These are phyloP conservation scores for Caenorhabditis afra DNA, from an alignment of 2,888 invertebrate species.

Conservation along the genomic window DNA sequence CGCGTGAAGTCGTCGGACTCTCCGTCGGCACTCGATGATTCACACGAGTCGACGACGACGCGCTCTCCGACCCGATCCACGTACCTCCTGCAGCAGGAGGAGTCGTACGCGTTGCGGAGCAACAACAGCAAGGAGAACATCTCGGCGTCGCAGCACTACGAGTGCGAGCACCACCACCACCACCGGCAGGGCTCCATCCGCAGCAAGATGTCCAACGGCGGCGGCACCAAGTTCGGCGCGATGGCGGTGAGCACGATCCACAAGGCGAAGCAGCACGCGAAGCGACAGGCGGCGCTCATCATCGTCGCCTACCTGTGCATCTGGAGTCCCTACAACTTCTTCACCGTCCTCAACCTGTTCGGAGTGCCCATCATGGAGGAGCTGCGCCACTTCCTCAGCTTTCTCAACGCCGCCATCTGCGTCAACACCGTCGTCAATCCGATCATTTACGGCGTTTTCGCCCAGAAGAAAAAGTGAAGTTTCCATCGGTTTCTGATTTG, in stretches of 20 bases:
- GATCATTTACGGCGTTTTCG: slow-evolving; percentile 73
- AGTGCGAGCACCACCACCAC: slow-evolving; percentile 32
- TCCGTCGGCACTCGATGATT: slow-evolving; percentile 18
- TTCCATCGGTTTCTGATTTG: neutral
- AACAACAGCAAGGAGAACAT: slow-evolving; percentile 23
- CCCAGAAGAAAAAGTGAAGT: slow-evolving; percentile 2
- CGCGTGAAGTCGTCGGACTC: slow-evolving; percentile 47
- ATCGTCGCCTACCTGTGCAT: slow-evolving; percentile 75
- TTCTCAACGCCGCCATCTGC: slow-evolving; percentile 75
- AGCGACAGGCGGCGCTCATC: slow-evolving; percentile 68
- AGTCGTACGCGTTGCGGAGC: slow-evolving; percentile 37
- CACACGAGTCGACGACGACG: slow-evolving; percentile 23
- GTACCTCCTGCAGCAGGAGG: slow-evolving; percentile 45
- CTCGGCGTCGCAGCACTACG: slow-evolving; percentile 15
- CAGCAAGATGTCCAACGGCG: slow-evolving; percentile 24
- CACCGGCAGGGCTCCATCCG: slow-evolving; percentile 28
- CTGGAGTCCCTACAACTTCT: slow-evolving; percentile 78
- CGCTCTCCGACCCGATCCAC: slow-evolving; percentile 46
- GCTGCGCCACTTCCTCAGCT: slow-evolving; percentile 54
- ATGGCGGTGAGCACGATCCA: slow-evolving; percentile 73
- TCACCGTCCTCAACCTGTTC: slow-evolving; percentile 67
- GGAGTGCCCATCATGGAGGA: slow-evolving; percentile 55
- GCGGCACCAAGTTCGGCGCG: slow-evolving; percentile 63
- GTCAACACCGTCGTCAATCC: slow-evolving; percentile 77
- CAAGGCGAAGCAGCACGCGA: slow-evolving; percentile 71